These are phyloP conservation scores for Nycteola revayana DNA, from an alignment of 2,888 invertebrate genomes.

Conservation along the genomic window DNA sequence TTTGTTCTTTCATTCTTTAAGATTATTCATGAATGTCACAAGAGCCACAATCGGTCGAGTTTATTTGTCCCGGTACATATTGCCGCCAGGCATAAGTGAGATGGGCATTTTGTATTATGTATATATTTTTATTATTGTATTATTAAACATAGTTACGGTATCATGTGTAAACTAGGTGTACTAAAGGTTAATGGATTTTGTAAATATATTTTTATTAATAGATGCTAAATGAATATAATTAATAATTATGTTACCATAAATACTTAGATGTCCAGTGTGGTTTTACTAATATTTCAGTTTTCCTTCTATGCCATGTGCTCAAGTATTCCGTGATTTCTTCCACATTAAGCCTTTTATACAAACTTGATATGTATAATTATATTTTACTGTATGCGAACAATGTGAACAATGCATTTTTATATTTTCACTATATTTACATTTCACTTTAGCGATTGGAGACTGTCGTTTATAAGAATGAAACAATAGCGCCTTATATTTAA, in stretches of 20 bases:
- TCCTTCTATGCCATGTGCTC: constrained; percentile 27
- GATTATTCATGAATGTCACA: too few species aligned
- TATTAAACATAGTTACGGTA: constrained; percentile 41
- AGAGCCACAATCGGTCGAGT: constrained; percentile 16
- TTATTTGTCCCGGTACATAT: constrained; percentile 26
- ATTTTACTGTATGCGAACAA: constrained; percentile 14
- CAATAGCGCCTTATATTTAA: too few species aligned
- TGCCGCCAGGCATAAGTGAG: constrained; percentile 38
- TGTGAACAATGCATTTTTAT: constrained; percentile 18
- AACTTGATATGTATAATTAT: constrained; percentile 7
- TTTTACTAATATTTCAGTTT: constrained; percentile 31
- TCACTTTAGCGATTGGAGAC: constrained; percentile 15
- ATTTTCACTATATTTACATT: constrained; percentile 10
- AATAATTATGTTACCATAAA: constrained; percentile 60
- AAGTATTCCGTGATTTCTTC: constrained; percentile 17
- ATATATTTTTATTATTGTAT: constrained; percentile 50
- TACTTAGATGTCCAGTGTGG: constrained; percentile 45
- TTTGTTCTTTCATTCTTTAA: too few species aligned
- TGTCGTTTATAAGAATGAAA: too few species aligned
- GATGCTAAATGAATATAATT: constrained; percentile 44
- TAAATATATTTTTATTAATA: constrained; percentile 69
- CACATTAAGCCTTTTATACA: constrained; percentile 12
- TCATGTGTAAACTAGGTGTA: constrained; percentile 45
- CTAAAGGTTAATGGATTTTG: constrained; percentile 60
- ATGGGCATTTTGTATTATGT: constrained; percentile 57